Evolutionary conservation across 2,797 vertebrate species (phyloP).

Genomic region (Sebastes itinus): DNA sequence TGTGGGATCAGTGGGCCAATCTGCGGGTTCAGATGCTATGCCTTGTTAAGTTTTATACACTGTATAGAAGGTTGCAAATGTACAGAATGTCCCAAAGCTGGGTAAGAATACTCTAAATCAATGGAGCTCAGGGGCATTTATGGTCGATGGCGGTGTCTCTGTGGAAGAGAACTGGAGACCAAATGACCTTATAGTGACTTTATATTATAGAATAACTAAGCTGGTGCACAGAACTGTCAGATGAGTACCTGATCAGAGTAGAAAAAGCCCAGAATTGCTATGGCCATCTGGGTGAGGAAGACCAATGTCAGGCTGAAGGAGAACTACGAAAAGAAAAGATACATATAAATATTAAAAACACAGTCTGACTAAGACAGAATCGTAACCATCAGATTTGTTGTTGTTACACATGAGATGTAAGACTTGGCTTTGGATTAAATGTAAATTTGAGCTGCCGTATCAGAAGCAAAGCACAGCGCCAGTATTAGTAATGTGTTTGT

Average conservation of each 20-base stretch:
- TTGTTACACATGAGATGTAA: background rate
- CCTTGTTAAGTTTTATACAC: conserved; percentile 25
- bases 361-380: background rate
- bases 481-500: conserved; percentile 35
- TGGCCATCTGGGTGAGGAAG: conserved; percentile 82
- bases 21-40: conserved; percentile 9
- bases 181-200: conserved; percentile 15
- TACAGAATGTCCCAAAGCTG: conserved; percentile 8
- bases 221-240: background rate
- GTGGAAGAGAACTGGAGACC: background rate
- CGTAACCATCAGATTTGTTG: conserved; percentile 6
- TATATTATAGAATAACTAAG: background rate
- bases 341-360: background rate
- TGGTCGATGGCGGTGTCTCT: background rate
- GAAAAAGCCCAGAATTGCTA: conserved; percentile 83
- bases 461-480: background rate
- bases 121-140: background rate
- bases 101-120: conserved; percentile 21
- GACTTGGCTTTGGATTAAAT: conserved; percentile 2
- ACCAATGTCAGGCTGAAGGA: conserved; percentile 82
- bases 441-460: background rate
- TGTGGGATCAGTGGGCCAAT: background rate
- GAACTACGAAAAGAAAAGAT: conserved; percentile 68
- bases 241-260: conserved; percentile 82
- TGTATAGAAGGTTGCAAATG: conserved; percentile 20